Percentiles rank a stretch among this genome's conserved stretches.
Conservation (phyloP, 2,888 invertebrate species). For the Agrochola lychnidis region DNA sequence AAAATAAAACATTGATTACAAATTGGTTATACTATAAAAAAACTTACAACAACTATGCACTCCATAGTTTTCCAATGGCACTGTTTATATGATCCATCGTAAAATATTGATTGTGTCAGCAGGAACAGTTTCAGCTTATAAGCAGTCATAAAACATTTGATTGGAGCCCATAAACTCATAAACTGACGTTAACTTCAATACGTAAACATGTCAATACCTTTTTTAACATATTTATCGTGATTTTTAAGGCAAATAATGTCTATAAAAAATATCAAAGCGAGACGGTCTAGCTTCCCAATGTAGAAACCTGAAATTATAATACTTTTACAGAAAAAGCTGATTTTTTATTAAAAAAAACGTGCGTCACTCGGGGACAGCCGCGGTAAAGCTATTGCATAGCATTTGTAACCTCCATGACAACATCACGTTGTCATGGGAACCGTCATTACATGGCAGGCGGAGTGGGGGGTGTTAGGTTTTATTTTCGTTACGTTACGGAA, state of each 20-base stretch:
- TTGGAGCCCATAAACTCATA: conserved; percentile 56
- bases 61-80: conserved; percentile 22
- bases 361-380: too few species aligned
- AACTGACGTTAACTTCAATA: conserved; percentile 36
- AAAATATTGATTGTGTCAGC: conserved; percentile 56
- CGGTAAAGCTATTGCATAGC: too few species aligned
- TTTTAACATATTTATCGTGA: background rate
- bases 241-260: background rate
- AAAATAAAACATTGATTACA: background rate
- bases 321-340: too few species aligned
- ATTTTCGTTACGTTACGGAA: too few species aligned
- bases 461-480: too few species aligned
- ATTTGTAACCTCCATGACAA: too few species aligned
- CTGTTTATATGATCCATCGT: conserved; percentile 47
- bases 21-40: background rate
- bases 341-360: too few species aligned
- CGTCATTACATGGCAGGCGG: too few species aligned
- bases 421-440: too few species aligned
- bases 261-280: background rate
- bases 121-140: conserved; percentile 45
- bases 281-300: too few species aligned
- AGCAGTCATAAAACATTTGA: conserved; percentile 59
- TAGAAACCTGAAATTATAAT: too few species aligned
- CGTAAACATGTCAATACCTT: background rate
- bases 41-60: background rate